A percentile compares a stretch with the other conserved stretches of the same genome.
These are phyloP conservation scores for Laothoe populi DNA, from an alignment of 2,888 invertebrate species.

Conservation along the genomic window DNA sequence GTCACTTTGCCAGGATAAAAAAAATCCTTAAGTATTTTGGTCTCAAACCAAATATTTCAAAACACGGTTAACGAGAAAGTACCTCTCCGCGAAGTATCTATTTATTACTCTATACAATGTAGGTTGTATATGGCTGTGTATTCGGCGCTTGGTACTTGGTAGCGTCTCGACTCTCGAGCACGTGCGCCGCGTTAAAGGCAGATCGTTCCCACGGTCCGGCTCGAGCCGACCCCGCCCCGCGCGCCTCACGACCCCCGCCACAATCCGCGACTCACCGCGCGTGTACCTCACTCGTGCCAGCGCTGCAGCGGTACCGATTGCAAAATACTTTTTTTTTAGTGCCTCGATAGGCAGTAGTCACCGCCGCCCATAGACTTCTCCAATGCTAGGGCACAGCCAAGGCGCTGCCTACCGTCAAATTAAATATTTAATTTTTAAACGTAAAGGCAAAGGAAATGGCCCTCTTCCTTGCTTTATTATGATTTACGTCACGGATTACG, in stretches of 20 bases:
- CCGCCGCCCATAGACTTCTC: no score
- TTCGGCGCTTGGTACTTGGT: slow-evolving; percentile 54
- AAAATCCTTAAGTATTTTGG: no score
- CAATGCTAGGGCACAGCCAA: no score
- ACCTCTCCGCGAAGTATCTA: neutral
- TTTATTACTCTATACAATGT: slow-evolving; percentile 9
- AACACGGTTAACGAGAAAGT: neutral
- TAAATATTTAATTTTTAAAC: slow-evolving; percentile 60
- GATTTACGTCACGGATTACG: slow-evolving; percentile 33
- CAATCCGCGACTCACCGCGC: slow-evolving; percentile 47
- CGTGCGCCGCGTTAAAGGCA: slow-evolving; percentile 84
- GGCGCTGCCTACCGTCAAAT: no score
- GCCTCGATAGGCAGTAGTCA: no score
- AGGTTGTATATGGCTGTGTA: slow-evolving; percentile 56
- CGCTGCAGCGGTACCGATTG: slow-evolving; percentile 80
- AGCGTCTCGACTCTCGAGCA: slow-evolving; percentile 62
- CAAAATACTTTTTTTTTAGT: slow-evolving; percentile 69
- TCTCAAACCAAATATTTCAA: no score
- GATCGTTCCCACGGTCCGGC: slow-evolving; percentile 83
- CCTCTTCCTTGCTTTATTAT: slow-evolving; percentile 49
- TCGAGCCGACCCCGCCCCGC: slow-evolving; percentile 60
- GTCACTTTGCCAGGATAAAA: no score
- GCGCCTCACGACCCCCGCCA: slow-evolving; percentile 39
- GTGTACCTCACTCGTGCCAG: slow-evolving; percentile 60
- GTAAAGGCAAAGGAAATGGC: slow-evolving; percentile 70